Conservation (phyloP, 2,888 invertebrate genomes). For the Ferdinandea cuprea region DNA sequence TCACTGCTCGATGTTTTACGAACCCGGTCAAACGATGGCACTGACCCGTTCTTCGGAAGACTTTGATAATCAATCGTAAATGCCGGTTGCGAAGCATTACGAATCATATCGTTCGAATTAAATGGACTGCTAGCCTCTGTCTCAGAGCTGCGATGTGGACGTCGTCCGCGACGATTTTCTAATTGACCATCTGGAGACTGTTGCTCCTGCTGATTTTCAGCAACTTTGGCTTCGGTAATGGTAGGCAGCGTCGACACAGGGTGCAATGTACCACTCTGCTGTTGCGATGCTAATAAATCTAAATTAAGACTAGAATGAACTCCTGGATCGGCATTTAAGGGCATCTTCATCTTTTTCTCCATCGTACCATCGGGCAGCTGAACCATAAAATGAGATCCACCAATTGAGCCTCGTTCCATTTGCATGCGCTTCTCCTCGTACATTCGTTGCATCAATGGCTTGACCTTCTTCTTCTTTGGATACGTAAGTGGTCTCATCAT, state of each 20-base stretch:
- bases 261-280: constrained; percentile 90
- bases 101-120: constrained; percentile 85
- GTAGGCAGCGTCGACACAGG: constrained; percentile 94
- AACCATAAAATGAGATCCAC: constrained; percentile 93
- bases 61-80: constrained; percentile 85
- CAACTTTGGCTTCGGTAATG: constrained; percentile 92
- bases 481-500: constrained; percentile 83
- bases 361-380: constrained; percentile 95
- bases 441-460: constrained; percentile 94
- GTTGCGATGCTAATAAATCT: constrained; percentile 88
- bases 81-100: constrained; percentile 94
- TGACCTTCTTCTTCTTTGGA: constrained; percentile 84
- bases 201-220: constrained; percentile 82
- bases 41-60: constrained; percentile 93
- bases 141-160: constrained; percentile 81
- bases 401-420: constrained; percentile 95
- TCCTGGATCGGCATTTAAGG: constrained; percentile 95
- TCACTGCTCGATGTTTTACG: constrained; percentile 93
- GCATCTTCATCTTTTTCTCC: constrained; percentile 95
- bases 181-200: constrained; percentile 75
- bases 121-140: constrained; percentile 80
- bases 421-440: constrained; percentile 95
- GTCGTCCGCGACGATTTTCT: constrained; percentile 76
- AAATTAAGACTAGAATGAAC: constrained; percentile 96
- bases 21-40: constrained; percentile 94